Conservation (phyloP, 2,888 invertebrate genomes). For the Allolobophora icterica region DNA sequence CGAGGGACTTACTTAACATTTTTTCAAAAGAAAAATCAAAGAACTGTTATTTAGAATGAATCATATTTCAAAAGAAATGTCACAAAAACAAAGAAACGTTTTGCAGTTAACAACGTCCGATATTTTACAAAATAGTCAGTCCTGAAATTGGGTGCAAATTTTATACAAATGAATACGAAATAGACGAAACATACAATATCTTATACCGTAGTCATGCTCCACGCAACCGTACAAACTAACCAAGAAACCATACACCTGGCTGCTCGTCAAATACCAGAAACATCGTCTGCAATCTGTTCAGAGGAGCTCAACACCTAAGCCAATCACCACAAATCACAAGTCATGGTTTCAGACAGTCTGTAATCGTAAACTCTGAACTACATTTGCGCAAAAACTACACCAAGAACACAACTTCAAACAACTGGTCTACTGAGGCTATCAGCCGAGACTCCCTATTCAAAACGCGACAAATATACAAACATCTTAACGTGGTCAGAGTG, state of each 20-base stretch:
- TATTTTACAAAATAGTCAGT: conserved; percentile 17
- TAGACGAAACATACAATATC: conserved; percentile 11
- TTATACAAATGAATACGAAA: conserved; percentile 14
- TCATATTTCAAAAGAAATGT: conserved; percentile 7
- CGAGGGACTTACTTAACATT: too few relatives aligned
- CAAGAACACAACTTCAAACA: conserved; percentile 12
- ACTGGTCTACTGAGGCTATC: neutral
- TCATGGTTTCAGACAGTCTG: neutral
- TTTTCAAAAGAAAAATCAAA: neutral
- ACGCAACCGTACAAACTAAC: neutral
- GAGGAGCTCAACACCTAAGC: neutral
- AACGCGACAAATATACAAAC: neutral
- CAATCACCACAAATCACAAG: neutral
- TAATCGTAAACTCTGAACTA: neutral
- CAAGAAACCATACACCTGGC: neutral
- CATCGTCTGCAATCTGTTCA: neutral
- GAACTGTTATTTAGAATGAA: neutral
- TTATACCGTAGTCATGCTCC: neutral
- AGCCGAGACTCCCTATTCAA: neutral
- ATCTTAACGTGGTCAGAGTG: neutral
- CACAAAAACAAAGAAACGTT: conserved; percentile 10
- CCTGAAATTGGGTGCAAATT: conserved; percentile 15
- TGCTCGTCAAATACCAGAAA: neutral
- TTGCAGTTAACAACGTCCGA: conserved; percentile 17
- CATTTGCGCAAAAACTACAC: neutral